Evolutionary conservation across 1,140 invertebrate genomes (phyloP).

Genomic region (Pemphigus obesinymphae): DNA sequence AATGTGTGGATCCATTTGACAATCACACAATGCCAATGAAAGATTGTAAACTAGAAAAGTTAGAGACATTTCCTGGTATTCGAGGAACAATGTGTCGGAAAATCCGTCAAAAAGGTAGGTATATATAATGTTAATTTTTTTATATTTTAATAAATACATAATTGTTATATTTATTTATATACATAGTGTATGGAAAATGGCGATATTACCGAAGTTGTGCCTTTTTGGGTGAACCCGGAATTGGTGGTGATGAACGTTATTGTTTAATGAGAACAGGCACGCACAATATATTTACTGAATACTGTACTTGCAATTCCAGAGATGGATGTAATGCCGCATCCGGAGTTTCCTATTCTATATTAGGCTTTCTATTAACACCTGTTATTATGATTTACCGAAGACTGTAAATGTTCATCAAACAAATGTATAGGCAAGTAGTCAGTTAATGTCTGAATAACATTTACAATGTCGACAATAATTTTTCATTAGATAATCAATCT

Average conservation of each 20-base stretch:
- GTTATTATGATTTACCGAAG: not conserved
- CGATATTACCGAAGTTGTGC: conserved; percentile 84
- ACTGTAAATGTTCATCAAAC: not conserved
- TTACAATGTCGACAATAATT: not conserved
- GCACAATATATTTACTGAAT: conserved; percentile 89
- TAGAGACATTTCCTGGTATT: conserved; percentile 65
- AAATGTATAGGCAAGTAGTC: not conserved
- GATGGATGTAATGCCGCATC: conserved; percentile 76
- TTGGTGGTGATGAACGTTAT: conserved; percentile 82
- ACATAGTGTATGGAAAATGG: conserved; percentile 80
- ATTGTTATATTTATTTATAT: not conserved
- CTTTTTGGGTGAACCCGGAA: conserved; percentile 82
- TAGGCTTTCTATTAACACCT: not conserved
- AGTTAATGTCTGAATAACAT: not conserved
- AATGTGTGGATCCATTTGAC: conserved; percentile 89
- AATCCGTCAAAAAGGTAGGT: conserved; percentile 90
- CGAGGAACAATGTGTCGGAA: conserved; percentile 84
- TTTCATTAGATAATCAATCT: not conserved
- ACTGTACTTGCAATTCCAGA: conserved; percentile 88
- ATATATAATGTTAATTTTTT: conserved; percentile 33
- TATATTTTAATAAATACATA: not conserved
- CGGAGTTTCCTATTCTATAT: not conserved
- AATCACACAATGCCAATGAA: conserved; percentile 81
- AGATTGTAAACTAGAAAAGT: conserved; percentile 66
- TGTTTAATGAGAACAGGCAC: conserved; percentile 86